Evolutionary conservation across 2,113 vertebrate genomes (phyloP).

Genomic region (Cygnus atratus): DNA sequence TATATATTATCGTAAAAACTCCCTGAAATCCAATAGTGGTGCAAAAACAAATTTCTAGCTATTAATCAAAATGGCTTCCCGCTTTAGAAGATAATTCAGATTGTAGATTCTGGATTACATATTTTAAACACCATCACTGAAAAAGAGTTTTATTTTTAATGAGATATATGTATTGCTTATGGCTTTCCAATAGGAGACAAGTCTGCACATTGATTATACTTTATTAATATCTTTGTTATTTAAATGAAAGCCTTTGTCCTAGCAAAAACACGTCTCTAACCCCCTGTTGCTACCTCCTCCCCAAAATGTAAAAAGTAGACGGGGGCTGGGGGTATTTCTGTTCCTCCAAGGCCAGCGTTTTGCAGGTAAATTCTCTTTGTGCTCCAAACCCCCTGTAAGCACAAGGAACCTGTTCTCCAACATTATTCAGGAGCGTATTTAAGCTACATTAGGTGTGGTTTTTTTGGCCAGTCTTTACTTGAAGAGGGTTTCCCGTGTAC

Average conservation of each 20-base stretch:
- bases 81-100: neutral
- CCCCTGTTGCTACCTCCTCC: neutral
- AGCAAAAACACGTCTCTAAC: neutral
- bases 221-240: neutral
- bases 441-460: neutral
- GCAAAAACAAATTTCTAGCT: neutral
- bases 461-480: slow-evolving; percentile 54
- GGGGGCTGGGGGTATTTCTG: neutral
- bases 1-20: neutral
- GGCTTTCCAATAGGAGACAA: neutral
- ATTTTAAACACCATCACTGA: slow-evolving; percentile 15
- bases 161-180: neutral
- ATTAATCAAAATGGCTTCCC: slow-evolving; percentile 17
- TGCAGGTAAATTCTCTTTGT: neutral
- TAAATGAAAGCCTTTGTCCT: neutral
- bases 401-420: slow-evolving; percentile 50
- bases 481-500: neutral
- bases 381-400: neutral
- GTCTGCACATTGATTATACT: neutral
- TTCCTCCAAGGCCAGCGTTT: neutral
- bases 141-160: slow-evolving; percentile 22
- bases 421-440: slow-evolving; percentile 41
- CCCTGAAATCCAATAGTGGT: neutral
- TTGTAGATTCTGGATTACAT: neutral
- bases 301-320: neutral